Percentiles rank a stretch among this genome's conserved stretches.
Evolutionary conservation across 2,797 vertebrate genomes (phyloP).

Genomic region (Cuniculus paca): DNA sequence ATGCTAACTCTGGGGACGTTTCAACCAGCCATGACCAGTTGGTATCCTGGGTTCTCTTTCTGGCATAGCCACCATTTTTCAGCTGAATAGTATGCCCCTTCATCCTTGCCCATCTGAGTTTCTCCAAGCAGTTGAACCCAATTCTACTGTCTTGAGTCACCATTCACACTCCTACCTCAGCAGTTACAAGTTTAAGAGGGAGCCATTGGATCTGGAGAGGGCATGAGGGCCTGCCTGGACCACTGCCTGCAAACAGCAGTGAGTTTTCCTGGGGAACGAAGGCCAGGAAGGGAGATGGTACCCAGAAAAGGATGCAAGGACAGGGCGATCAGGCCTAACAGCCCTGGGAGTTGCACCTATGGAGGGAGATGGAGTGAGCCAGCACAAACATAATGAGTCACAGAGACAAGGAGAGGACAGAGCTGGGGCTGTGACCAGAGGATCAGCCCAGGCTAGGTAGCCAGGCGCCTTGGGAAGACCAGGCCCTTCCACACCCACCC

Average conservation of each 20-base stretch:
- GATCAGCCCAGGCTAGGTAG: background rate
- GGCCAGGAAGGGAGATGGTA: background rate
- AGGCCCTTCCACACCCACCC: background rate
- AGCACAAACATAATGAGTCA: background rate
- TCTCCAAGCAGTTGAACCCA: background rate
- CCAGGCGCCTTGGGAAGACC: background rate
- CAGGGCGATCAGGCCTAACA: background rate
- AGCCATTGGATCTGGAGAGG: background rate
- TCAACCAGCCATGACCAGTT: background rate
- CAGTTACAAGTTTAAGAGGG: background rate
- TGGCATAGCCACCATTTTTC: background rate
- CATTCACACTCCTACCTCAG: too few relatives aligned
- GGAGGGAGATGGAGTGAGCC: background rate
- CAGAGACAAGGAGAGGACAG: background rate
- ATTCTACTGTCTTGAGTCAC: too few relatives aligned
- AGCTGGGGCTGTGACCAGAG: too few relatives aligned
- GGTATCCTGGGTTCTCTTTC: background rate
- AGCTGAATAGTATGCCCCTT: background rate
- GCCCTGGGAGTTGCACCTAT: background rate
- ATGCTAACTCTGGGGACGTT: background rate
- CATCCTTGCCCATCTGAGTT: background rate
- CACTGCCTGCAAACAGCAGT: background rate
- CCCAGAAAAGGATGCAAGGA: background rate
- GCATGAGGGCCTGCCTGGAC: fast-evolving
- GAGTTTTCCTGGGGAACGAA: background rate